phyloP scores from a whole-genome alignment of 2,113 vertebrate genomes.

The Atlantisia rogersi region DNA sequence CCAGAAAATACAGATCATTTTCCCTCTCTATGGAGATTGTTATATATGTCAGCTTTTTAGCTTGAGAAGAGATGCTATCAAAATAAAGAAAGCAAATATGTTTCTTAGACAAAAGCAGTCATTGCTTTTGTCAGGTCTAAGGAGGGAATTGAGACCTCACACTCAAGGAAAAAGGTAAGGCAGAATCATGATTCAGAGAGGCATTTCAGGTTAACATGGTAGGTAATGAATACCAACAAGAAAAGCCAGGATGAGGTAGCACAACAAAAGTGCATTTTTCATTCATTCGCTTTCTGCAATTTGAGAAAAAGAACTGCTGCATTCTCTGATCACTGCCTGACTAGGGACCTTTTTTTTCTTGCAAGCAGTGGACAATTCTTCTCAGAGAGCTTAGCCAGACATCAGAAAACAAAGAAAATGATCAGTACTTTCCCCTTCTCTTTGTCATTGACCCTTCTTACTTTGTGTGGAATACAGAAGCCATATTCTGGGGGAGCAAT shows the following conservation, averaged over 20 bases:
- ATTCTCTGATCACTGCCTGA: neutral
- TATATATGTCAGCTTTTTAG: neutral
- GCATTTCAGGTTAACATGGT: neutral
- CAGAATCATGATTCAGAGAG: neutral
- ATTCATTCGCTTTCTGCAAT: neutral
- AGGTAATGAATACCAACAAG: neutral
- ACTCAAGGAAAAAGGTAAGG: neutral
- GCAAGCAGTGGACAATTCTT: neutral
- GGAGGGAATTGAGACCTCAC: neutral
- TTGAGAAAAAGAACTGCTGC: neutral
- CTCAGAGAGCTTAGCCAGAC: neutral
- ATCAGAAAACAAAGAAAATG: neutral
- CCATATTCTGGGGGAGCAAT: neutral
- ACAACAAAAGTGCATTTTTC: neutral
- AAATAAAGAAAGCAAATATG: neutral
- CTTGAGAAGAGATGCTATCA: neutral
- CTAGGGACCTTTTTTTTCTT: neutral
- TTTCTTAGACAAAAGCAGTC: neutral
- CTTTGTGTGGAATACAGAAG: neutral
- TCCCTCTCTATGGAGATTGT: neutral
- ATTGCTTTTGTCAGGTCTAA: neutral
- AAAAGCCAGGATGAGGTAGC: neutral
- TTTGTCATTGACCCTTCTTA: neutral
- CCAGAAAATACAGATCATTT: neutral
- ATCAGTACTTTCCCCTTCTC: neutral